Percentiles rank a stretch among this genome's conserved stretches.
Conservation (phyloP, 2,888 invertebrate genomes). For the Fissipunctia ypsillon region DNA sequence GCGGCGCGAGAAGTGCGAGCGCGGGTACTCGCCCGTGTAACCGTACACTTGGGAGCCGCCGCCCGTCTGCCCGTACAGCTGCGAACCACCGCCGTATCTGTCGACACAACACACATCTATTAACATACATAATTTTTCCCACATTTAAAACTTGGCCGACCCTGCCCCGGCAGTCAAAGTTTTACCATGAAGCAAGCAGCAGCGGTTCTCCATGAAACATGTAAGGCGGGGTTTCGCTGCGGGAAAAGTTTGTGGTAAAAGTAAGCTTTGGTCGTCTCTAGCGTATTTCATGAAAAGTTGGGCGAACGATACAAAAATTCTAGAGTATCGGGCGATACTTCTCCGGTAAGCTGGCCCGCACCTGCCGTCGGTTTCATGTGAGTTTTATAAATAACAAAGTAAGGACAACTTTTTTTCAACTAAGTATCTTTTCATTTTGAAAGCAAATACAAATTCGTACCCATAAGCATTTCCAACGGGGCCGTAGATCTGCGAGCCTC, state of each 20-base stretch:
- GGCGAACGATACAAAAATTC: slow-evolving; percentile 29
- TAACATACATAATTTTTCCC: slow-evolving; percentile 44
- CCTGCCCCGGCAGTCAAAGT: slow-evolving; percentile 40
- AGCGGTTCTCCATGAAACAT: slow-evolving; percentile 45
- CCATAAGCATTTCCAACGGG: slow-evolving; percentile 85
- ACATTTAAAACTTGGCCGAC: slow-evolving; percentile 43
- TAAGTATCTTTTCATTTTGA: background rate
- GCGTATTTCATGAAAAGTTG: slow-evolving; percentile 56
- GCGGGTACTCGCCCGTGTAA: slow-evolving; percentile 86
- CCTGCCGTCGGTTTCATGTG: slow-evolving; percentile 34
- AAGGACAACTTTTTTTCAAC: background rate
- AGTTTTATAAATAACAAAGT: slow-evolving; percentile 32
- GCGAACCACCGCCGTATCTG: slow-evolving; percentile 90
- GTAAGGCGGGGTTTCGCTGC: slow-evolving; percentile 28
- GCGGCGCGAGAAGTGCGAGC: slow-evolving; percentile 91
- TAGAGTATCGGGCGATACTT: slow-evolving; percentile 35
- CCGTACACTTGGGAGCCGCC: slow-evolving; percentile 91
- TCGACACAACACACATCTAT: slow-evolving; percentile 56
- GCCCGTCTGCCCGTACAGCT: slow-evolving; percentile 93
- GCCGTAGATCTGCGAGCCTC: slow-evolving; percentile 88
- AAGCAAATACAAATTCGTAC: slow-evolving; percentile 67
- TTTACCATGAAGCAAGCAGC: slow-evolving; percentile 50
- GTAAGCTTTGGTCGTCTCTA: slow-evolving; percentile 43
- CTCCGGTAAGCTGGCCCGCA: slow-evolving; percentile 23
- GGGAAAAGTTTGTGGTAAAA: slow-evolving; percentile 52